Conservation (phyloP, 1,140 invertebrate genomes). For the Ceratosolen solmsi region DNA sequence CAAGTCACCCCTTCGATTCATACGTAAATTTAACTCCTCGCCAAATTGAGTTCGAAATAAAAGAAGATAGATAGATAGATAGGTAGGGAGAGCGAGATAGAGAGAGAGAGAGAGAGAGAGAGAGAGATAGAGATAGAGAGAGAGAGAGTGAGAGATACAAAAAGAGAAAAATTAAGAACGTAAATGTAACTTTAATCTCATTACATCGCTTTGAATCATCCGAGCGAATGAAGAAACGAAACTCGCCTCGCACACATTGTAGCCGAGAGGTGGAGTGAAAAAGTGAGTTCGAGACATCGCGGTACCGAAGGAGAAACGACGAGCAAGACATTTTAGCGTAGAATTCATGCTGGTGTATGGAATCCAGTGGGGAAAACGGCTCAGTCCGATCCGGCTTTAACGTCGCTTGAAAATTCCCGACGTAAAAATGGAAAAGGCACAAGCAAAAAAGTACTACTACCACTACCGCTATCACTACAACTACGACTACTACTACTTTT, state of each 20-base stretch:
- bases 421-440: constrained; percentile 30
- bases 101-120: background rate
- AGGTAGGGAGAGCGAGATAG: background rate
- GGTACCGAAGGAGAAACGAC: background rate
- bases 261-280: background rate
- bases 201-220: background rate
- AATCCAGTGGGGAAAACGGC: constrained; percentile 36
- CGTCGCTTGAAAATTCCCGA: constrained; percentile 48
- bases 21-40: background rate
- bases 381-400: constrained; percentile 48
- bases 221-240: background rate
- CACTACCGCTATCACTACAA: too few relatives aligned
- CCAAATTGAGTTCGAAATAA: background rate
- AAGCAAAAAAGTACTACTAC: constrained; percentile 4
- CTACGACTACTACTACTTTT: too few relatives aligned
- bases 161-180: background rate
- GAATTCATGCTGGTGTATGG: constrained; percentile 7
- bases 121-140: background rate
- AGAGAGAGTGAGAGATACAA: background rate
- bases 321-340: constrained; percentile 31
- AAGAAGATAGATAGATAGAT: background rate
- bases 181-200: constrained; percentile 1
- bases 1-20: background rate
- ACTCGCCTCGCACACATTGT: background rate
- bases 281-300: background rate